Conservation (phyloP, 2,797 vertebrate species). For the Luscinia luscinia region DNA sequence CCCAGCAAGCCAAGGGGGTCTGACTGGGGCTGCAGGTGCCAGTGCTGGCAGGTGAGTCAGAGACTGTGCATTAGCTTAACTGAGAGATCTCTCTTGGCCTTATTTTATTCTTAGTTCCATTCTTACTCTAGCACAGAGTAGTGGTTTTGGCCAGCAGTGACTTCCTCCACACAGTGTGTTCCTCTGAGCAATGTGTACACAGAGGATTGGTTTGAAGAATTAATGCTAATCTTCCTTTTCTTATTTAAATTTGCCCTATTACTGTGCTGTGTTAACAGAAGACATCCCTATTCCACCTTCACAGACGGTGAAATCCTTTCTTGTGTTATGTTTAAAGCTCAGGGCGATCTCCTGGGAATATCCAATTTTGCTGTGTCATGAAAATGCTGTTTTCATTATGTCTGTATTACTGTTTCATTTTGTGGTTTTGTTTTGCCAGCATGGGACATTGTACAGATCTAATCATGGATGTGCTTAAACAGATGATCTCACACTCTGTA, state of each 20-base stretch:
- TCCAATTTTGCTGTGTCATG: slow-evolving; percentile 23
- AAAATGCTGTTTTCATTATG: slow-evolving; percentile 1
- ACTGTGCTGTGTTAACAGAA: background rate
- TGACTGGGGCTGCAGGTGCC: background rate
- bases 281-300: background rate
- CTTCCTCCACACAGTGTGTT: background rate
- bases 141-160: background rate
- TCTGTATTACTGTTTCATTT: background rate
- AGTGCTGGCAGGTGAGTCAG: background rate
- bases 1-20: background rate
- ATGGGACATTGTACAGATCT: background rate
- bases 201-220: background rate
- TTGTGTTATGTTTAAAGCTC: slow-evolving; percentile 14
- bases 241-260: background rate
- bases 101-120: background rate
- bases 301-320: background rate
- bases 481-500: slow-evolving; percentile 14
- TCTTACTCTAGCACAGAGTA: background rate
- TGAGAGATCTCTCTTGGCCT: background rate
- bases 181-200: background rate
- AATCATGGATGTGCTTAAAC: slow-evolving; percentile 22
- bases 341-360: slow-evolving; percentile 33
- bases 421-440: background rate
- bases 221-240: slow-evolving; percentile 40
- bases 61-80: fast-evolving